phyloP scores from a whole-genome alignment of 2,888 invertebrate genomes.

The Protophormia terraenovae region DNA sequence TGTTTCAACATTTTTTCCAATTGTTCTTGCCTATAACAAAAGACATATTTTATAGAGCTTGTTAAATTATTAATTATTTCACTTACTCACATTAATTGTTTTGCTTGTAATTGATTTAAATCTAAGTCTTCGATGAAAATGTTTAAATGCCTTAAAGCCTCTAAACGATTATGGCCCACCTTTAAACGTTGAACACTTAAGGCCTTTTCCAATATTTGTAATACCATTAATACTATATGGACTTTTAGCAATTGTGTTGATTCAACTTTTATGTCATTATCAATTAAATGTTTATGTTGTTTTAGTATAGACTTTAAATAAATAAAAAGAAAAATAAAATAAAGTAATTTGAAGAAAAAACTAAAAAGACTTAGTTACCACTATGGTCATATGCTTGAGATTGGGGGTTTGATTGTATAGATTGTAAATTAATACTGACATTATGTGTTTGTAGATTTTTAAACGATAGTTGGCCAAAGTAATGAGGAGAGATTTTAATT shows the following conservation, averaged over 20 bases:
- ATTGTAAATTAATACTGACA: conserved; percentile 64
- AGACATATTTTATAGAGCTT: neutral
- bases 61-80: neutral
- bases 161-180: conserved; percentile 58
- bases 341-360: neutral
- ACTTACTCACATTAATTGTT: conserved; percentile 63
- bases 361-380: too few species aligned
- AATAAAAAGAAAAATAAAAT: neutral
- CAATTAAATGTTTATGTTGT: conserved; percentile 61
- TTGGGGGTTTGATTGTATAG: conserved; percentile 60
- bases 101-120: conserved; percentile 52
- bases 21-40: conserved; percentile 22
- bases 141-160: conserved; percentile 65
- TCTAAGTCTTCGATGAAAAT: conserved; percentile 60
- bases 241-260: conserved; percentile 59
- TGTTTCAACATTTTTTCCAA: neutral
- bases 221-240: conserved; percentile 63
- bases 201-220: conserved; percentile 62
- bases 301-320: conserved; percentile 51
- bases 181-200: conserved; percentile 47
- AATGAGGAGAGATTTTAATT: conserved; percentile 51
- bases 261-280: conserved; percentile 42
- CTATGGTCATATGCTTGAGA: conserved; percentile 41
- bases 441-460: conserved; percentile 61
- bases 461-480: conserved; percentile 56